phyloP scores from a whole-genome alignment of 2,797 vertebrate genomes.

The Rachycentron canadum region DNA sequence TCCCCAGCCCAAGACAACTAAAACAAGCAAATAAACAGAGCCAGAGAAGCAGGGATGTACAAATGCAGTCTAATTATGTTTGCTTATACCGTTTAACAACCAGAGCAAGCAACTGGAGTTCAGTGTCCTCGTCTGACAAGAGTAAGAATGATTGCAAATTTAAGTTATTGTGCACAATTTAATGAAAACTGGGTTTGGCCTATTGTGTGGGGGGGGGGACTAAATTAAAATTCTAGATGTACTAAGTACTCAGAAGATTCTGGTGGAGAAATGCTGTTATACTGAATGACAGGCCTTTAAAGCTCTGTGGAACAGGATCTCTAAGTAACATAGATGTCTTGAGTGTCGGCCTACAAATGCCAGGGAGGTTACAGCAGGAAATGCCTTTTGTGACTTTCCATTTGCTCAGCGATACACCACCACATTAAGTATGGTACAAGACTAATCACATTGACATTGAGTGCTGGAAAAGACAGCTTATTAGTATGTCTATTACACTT shows the following conservation, averaged over 20 bases:
- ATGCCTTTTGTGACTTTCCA: constrained; percentile 90
- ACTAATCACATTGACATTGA: constrained; percentile 49
- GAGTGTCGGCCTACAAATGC: constrained; percentile 85
- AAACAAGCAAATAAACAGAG: constrained; percentile 70
- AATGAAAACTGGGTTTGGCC: constrained; percentile 53
- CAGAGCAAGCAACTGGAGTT: constrained; percentile 65
- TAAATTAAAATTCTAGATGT: constrained; percentile 48
- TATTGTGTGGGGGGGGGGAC: constrained; percentile 29
- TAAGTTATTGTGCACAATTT: constrained; percentile 52
- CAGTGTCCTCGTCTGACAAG: constrained; percentile 54
- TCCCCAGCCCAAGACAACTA: constrained; percentile 75
- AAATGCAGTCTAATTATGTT: constrained; percentile 81
- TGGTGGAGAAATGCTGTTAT: constrained; percentile 70
- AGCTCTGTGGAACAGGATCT: constrained; percentile 85
- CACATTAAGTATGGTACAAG: constrained; percentile 54
- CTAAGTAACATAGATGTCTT: constrained; percentile 86
- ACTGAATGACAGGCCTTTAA: constrained; percentile 81
- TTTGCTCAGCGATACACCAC: constrained; percentile 85
- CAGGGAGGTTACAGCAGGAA: constrained; percentile 88
- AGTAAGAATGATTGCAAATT: constrained; percentile 57
- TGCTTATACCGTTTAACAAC: constrained; percentile 74
- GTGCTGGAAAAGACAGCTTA: constrained; percentile 29
- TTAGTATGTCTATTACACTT: constrained; percentile 36
- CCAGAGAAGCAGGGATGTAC: constrained; percentile 61
- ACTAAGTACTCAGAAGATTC: constrained; percentile 51